Percentiles rank a stretch among this genome's conserved stretches.
Evolutionary conservation across 2,113 vertebrate genomes (phyloP).

Genomic region (Sinocyclocheilus anophthalmus): DNA sequence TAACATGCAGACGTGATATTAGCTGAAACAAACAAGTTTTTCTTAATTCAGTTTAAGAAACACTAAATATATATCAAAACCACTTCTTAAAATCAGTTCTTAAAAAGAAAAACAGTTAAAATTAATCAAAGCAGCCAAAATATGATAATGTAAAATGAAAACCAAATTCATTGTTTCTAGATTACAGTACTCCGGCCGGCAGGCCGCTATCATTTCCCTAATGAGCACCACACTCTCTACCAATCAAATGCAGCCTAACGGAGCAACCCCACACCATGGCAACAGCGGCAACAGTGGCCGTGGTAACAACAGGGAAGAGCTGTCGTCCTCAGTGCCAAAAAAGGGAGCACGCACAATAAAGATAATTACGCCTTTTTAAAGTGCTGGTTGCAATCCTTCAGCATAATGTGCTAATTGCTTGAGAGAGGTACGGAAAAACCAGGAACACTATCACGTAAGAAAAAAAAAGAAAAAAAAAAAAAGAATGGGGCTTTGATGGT

Average conservation of each 20-base stretch:
- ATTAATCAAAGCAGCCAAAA: background rate
- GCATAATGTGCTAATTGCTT: conserved; percentile 73
- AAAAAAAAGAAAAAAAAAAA: conserved; percentile 62
- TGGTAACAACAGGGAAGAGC: conserved; percentile 60
- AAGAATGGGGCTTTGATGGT: conserved; percentile 50
- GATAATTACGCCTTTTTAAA: conserved; percentile 69
- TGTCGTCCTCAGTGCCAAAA: conserved; percentile 53
- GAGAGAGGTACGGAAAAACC: conserved; percentile 63
- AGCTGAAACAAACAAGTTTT: background rate
- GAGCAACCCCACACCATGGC: conserved; percentile 60
- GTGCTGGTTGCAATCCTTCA: conserved; percentile 63
- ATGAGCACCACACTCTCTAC: conserved; percentile 55
- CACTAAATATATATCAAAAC: too few relatives aligned
- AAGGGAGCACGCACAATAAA: conserved; percentile 61
- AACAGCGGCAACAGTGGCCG: conserved; percentile 61
- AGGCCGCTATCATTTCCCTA: conserved; percentile 53
- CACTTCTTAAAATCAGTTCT: background rate
- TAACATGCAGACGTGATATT: background rate
- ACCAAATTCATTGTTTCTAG: background rate
- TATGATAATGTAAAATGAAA: background rate
- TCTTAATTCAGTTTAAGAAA: background rate
- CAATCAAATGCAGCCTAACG: conserved; percentile 59
- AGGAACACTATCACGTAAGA: conserved; percentile 63
- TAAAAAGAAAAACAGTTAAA: background rate
- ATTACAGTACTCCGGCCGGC: conserved; percentile 9